Percentiles rank a stretch among this genome's conserved stretches.
Evolutionary conservation across 2,797 vertebrate genomes (phyloP).

Genomic region (Mormyrops boulengeri): DNA sequence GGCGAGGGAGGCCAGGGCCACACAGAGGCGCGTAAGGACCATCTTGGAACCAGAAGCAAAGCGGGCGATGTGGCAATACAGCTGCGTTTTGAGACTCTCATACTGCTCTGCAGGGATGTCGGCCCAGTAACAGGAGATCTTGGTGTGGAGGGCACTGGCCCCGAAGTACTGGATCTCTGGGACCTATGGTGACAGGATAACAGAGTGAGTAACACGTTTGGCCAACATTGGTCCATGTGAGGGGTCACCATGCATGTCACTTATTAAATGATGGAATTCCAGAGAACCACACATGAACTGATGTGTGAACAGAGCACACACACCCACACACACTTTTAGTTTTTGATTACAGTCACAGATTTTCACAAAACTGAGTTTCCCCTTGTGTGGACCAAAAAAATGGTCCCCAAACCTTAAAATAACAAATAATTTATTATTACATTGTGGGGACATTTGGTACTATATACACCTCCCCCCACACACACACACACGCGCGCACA

Average conservation of each 20-base stretch:
- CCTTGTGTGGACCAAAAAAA: too few relatives aligned
- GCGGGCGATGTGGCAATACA: constrained; percentile 90
- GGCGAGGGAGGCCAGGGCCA: constrained; percentile 89
- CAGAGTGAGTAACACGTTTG: not conserved
- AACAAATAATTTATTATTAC: not conserved
- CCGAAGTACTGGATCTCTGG: constrained; percentile 99
- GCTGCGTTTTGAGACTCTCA: constrained; percentile 87
- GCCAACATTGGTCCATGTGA: not conserved
- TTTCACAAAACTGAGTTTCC: too few relatives aligned
- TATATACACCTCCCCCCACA: too few relatives aligned
- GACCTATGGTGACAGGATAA: constrained; percentile 54
- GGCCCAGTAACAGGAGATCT: constrained; percentile 96
- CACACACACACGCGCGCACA: too few relatives aligned
- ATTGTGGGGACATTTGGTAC: not conserved
- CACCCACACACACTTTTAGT: not conserved
- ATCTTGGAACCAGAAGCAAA: constrained; percentile 95
- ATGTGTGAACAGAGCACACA: not conserved
- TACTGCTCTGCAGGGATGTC: constrained; percentile 96
- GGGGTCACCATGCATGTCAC: not conserved
- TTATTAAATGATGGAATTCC: not conserved
- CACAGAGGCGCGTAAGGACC: constrained; percentile 91
- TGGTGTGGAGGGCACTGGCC: constrained; percentile 92
- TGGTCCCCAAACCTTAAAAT: too few relatives aligned
- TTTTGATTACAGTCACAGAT: not conserved
- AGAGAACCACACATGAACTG: not conserved